A percentile compares a stretch with the other conserved stretches of the same genome.
phyloP scores from a whole-genome alignment of 2,797 vertebrate genomes.

The Chrosomus eos region DNA sequence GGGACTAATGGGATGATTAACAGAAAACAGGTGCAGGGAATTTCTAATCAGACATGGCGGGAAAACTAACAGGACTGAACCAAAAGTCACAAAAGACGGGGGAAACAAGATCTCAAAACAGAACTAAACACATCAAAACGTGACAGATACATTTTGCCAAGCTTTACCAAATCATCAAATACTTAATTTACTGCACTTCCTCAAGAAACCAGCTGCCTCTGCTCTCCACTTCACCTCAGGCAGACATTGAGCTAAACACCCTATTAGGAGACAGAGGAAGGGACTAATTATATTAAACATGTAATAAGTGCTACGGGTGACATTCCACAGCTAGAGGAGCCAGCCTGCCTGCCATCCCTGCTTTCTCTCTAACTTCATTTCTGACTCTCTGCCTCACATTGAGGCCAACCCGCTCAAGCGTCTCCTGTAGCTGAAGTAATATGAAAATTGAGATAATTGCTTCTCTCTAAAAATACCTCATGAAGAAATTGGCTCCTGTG shows the following conservation, averaged over 20 bases:
- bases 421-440: slow-evolving; percentile 63
- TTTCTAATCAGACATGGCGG: too few relatives aligned
- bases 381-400: slow-evolving; percentile 5
- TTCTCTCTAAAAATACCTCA: slow-evolving; percentile 73
- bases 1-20: too few relatives aligned
- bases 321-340: slow-evolving; percentile 22
- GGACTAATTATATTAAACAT: slow-evolving; percentile 26
- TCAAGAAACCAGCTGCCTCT: slow-evolving; percentile 6
- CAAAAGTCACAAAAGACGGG: too few relatives aligned
- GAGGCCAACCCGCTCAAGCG: slow-evolving; percentile 23
- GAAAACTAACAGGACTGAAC: too few relatives aligned
- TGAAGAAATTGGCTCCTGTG: slow-evolving; percentile 56
- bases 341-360: background rate
- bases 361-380: background rate
- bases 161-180: background rate
- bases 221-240: background rate
- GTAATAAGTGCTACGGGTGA: slow-evolving; percentile 23
- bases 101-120: too few relatives aligned
- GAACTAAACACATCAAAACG: too few relatives aligned
- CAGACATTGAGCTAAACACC: slow-evolving; percentile 9
- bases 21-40: too few relatives aligned
- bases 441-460: slow-evolving; percentile 70
- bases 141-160: background rate
- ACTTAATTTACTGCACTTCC: background rate
- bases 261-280: slow-evolving; percentile 19